Evolutionary conservation across 2,797 vertebrate genomes (phyloP).

Genomic region (Zalophus californianus): DNA sequence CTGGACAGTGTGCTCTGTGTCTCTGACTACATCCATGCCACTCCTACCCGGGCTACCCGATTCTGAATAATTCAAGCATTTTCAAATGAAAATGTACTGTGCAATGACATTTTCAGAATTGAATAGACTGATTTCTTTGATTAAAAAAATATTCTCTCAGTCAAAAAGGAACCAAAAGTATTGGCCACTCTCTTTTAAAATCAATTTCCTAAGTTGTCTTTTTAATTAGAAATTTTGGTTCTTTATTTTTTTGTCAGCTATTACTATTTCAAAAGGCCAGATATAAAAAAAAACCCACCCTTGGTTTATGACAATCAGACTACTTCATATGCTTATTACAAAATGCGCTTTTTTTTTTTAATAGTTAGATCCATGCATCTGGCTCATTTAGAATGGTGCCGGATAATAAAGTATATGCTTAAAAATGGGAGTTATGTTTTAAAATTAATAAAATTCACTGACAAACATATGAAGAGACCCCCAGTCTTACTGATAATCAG

Average conservation of each 20-base stretch:
- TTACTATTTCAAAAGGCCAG: slow-evolving; percentile 13
- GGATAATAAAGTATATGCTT: neutral
- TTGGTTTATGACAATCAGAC: neutral
- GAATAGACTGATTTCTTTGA: neutral
- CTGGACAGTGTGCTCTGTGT: accelerated
- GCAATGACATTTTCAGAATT: slow-evolving; percentile 19
- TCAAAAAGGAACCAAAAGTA: neutral
- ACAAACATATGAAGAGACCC: neutral
- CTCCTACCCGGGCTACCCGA: neutral
- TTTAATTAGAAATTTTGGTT: slow-evolving; percentile 13
- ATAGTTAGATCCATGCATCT: neutral
- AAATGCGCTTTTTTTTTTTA: neutral
- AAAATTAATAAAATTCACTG: slow-evolving; percentile 29
- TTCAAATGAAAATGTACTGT: neutral
- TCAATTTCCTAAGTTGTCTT: slow-evolving; percentile 28
- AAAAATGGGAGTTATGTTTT: neutral
- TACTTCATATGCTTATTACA: neutral
- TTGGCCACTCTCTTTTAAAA: slow-evolving; percentile 33
- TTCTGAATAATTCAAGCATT: neutral
- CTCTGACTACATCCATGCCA: neutral
- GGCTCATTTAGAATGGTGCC: neutral
- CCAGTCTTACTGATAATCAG: neutral
- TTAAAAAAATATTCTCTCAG: neutral
- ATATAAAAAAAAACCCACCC: neutral
- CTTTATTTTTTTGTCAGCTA: slow-evolving; percentile 29